Conservation (phyloP, 1,140 invertebrate genomes). For the Diorhabda sublineata region DNA sequence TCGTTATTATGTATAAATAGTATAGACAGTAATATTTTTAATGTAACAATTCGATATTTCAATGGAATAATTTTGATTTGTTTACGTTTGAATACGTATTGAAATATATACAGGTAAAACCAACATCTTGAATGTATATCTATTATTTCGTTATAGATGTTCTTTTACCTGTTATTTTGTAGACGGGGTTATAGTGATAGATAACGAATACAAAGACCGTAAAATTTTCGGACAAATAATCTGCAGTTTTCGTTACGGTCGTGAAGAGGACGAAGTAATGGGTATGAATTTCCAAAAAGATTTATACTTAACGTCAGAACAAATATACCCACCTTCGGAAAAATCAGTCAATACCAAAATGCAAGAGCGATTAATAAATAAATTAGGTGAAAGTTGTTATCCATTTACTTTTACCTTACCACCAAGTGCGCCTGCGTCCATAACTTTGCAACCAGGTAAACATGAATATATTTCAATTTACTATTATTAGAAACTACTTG, state of each 20-base stretch:
- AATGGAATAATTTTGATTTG: too few species aligned
- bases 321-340: constrained; percentile 74
- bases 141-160: too few species aligned
- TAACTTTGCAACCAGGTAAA: constrained; percentile 71
- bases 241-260: constrained; percentile 95
- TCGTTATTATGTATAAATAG: too few species aligned
- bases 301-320: constrained; percentile 80
- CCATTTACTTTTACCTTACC: constrained; percentile 86
- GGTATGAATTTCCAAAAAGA: constrained; percentile 98
- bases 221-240: constrained; percentile 92
- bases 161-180: constrained; percentile 8
- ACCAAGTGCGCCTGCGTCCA: constrained; percentile 79
- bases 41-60: too few species aligned
- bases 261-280: constrained; percentile 97
- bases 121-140: too few species aligned
- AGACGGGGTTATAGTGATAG: constrained; percentile 92
- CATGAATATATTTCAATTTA: not conserved
- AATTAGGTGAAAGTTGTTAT: constrained; percentile 85
- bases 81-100: too few species aligned
- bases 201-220: constrained; percentile 83
- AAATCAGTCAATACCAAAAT: constrained; percentile 59
- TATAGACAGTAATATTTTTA: too few species aligned
- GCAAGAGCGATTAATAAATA: constrained; percentile 84
- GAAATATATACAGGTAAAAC: too few species aligned
- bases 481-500: too few species aligned